Base-by-base conservation (phyloP, 1,140 invertebrate genomes). In the Lerema accius region DNA sequence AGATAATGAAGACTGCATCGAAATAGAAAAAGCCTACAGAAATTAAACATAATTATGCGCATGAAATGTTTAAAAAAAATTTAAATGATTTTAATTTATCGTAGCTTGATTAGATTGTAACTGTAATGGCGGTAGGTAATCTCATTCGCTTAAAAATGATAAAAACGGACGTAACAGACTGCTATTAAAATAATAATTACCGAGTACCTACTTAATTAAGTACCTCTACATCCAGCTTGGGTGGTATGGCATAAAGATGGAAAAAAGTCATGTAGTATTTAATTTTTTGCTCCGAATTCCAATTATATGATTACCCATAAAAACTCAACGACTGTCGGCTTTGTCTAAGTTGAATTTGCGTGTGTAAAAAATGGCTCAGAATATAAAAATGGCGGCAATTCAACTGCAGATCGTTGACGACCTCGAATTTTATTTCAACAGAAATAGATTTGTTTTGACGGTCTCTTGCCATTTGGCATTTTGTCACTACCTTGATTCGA, bases 371-470 rank as follows among this genome's bases (percentile, higher is more conserved):
- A 61, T 13, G 15, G 42, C 42, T 35, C 19, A 46, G 37, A 49
- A 63, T n/a, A 49, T 35, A 69, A 49, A 69, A 73, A 59, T 60
- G 16, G 63, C 23, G 65, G 43, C 59, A 59, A 68, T 71, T 65
- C 63, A 67, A 75, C 69, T 77, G 64, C 62, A 76, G 59, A 64
- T 76, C 64, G 71, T 49, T 66, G 66, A 28, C 65, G 82, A 71
- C 77, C 78, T 82, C 80, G 76, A 75, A 68, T 74, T 75, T 78
- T 72, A 73, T 76, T 69, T 70, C 61, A 63, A 71, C 68, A 63
- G 64, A 77, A 85, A 85, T 80, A 76, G 70, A 76, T 73, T 83
- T 80, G 80, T 82, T 83, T 82, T 76, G 77, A 79, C 75, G 64
- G 70, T 59, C 64, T 63, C 65, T 71, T 78, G 71, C 68, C 69